phyloP scores from a whole-genome alignment of 1,140 invertebrate species.

The Aplysia californica region DNA sequence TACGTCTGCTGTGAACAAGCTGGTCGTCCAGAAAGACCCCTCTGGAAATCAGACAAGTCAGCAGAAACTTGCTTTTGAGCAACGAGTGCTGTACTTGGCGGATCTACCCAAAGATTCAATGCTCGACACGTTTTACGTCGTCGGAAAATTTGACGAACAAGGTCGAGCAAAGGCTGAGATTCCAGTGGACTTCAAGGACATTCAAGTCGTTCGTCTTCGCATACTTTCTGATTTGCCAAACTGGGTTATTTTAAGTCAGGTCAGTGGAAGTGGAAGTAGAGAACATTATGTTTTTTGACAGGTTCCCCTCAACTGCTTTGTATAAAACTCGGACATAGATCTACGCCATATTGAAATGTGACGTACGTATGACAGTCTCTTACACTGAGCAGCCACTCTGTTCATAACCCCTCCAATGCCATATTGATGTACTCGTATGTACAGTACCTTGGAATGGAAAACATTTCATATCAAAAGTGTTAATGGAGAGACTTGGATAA shows the following conservation, averaged over 20 bases:
- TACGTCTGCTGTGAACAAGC: neutral
- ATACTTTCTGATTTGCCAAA: neutral
- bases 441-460: too few relatives aligned
- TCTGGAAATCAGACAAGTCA: too few relatives aligned
- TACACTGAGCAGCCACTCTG: too few relatives aligned
- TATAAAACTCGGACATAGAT: too few relatives aligned
- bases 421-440: too few relatives aligned
- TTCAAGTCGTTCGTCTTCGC: neutral
- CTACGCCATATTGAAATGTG: too few relatives aligned
- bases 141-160: neutral
- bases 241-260: conserved; percentile 1
- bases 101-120: neutral
- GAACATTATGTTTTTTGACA: neutral
- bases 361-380: too few relatives aligned
- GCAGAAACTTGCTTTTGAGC: neutral
- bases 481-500: too few relatives aligned
- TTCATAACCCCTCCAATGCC: too few relatives aligned
- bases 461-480: too few relatives aligned
- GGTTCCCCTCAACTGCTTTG: too few relatives aligned
- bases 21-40: neutral
- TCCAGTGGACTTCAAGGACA: neutral
- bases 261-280: neutral
- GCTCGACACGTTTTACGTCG: neutral
- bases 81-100: neutral
- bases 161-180: neutral